Base-by-base conservation (phyloP, 2,113 vertebrate species). In the Mugil cephalus region DNA sequence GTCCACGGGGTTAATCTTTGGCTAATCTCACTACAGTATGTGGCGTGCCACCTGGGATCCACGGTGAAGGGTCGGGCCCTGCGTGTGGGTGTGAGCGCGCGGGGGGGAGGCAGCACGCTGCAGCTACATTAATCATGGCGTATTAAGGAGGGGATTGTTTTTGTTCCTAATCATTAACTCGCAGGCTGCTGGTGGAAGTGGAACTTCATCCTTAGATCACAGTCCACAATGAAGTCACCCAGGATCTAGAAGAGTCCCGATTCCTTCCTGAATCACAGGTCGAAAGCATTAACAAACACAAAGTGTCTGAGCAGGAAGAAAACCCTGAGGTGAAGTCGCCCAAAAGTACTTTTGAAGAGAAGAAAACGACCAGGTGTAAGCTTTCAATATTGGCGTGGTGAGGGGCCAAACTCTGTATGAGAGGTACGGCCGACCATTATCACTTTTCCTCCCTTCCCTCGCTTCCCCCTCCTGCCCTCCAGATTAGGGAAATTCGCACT, bases 1-100 rank as follows among this genome's bases (percentile, higher is more conserved):
- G 88, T 95, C 93, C 94, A 94, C 92, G 24, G 71, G 86, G 93
- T 92, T 92, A 95, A 94, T 94, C 92, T 95, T 94, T 94, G 92
- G 92, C 93, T 95, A 94, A 96, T 94, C 92, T 90, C 82, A 68
- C 75, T 88, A 87, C 87, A 92, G 92, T 93, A 87, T 93, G 87
- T 77, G 92, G 71, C 59, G 64, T 7, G 76, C 83, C 87, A 87
- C 86, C 91, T 92, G 87, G 69, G 87, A 87, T n/a, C n/a, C n/a
- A n/a, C n/a, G n/a, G n/a, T n/a, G n/a, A n/a, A n/a, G n/a, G n/a
- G n/a, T n/a, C n/a, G n/a, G n/a, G n/a, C n/a, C n/a, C n/a, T n/a
- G n/a, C n/a, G n/a, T n/a, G n/a, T n/a, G n/a, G n/a, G n/a, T n/a
- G n/a, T n/a, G n/a, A n/a, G 34, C 8, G 54, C 52, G 50, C 39